Evolutionary conservation across 2,113 vertebrate genomes (phyloP).

Genomic region (Lepus timidus): DNA sequence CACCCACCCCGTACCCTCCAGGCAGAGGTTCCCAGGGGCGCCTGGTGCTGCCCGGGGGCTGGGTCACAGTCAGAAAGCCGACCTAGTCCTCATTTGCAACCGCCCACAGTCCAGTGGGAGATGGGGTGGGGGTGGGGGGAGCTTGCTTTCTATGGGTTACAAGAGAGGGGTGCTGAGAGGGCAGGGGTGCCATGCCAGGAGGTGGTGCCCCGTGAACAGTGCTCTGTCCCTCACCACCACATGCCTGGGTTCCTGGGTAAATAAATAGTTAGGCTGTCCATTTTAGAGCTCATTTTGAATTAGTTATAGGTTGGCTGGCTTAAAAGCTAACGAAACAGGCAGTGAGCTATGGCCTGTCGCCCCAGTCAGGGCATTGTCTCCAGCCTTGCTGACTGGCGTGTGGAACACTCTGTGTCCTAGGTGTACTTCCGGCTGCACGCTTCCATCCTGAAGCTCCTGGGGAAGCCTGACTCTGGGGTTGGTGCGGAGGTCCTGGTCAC

Average conservation of each 20-base stretch:
- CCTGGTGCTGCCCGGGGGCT: not conserved
- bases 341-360: not conserved
- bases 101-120: not conserved
- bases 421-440: slow-evolving; percentile 96
- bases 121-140: not conserved
- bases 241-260: not conserved
- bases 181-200: not conserved
- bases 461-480: slow-evolving; percentile 88
- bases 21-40: not conserved
- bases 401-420: slow-evolving; percentile 82
- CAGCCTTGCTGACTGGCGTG: not conserved
- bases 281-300: slow-evolving; percentile 14
- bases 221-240: not conserved
- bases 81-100: not conserved
- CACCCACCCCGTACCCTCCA: accelerated
- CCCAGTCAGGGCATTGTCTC: not conserved
- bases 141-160: not conserved
- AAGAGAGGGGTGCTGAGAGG: not conserved
- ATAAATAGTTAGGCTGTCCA: not conserved
- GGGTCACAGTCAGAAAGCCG: not conserved
- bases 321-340: not conserved
- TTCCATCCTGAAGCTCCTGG: slow-evolving; percentile 96
- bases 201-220: not conserved
- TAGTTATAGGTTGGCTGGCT: not conserved
- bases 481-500: slow-evolving; percentile 93